Evolutionary conservation across 2,113 vertebrate genomes (phyloP).

Genomic region (Spizaetus ornatus): DNA sequence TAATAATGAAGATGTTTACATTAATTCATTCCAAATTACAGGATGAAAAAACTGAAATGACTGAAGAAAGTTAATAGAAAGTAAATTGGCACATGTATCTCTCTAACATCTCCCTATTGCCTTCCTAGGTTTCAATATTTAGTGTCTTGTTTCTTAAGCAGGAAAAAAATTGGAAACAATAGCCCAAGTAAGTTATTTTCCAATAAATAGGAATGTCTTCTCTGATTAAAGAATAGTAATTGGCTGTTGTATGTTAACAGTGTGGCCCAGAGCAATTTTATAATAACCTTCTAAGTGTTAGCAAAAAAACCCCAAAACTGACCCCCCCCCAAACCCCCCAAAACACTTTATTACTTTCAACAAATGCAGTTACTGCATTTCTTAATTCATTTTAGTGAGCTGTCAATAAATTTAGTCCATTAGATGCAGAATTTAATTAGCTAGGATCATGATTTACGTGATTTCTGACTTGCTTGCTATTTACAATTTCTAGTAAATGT

Average conservation of each 20-base stretch:
- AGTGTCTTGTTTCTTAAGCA: conserved; percentile 36
- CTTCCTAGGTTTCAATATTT: conserved; percentile 46
- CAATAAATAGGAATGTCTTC: conserved; percentile 51
- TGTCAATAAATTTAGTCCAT: conserved; percentile 71
- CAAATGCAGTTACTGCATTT: conserved; percentile 51
- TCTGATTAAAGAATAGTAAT: conserved; percentile 65
- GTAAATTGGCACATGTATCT: background rate
- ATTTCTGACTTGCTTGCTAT: conserved; percentile 65
- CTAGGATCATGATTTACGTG: conserved; percentile 57
- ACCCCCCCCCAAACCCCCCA: background rate
- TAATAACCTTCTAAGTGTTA: conserved; percentile 59
- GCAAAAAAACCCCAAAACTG: background rate
- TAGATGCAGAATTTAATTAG: conserved; percentile 72
- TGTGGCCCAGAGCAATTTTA: conserved; percentile 60
- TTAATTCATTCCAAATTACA: conserved; percentile 12
- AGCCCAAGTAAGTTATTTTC: conserved; percentile 49
- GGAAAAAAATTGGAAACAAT: conserved; percentile 56
- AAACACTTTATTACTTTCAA: conserved; percentile 61
- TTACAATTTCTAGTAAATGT: conserved; percentile 61
- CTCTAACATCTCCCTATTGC: background rate
- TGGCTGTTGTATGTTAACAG: conserved; percentile 46
- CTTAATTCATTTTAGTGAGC: conserved; percentile 67
- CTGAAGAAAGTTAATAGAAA: conserved; percentile 32
- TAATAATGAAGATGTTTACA: background rate
- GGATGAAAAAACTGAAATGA: background rate